Evolutionary conservation across 1,140 invertebrate species (phyloP).

Genomic region (Spodoptera frugiperda): DNA sequence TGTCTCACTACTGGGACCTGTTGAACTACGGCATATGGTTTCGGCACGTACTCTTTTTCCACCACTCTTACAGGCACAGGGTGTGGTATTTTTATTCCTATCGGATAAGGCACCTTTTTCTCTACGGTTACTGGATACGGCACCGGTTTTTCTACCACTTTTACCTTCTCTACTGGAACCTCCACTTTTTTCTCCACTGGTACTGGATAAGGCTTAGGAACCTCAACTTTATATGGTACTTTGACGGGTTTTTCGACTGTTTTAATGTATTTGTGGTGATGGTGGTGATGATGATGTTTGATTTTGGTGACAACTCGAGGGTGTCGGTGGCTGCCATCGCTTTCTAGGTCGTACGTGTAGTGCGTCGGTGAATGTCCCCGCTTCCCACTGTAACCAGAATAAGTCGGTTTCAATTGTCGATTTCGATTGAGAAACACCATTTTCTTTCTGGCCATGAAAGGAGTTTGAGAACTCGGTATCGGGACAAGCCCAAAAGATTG

Average conservation of each 20-base stretch:
- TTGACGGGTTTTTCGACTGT: constrained; percentile 86
- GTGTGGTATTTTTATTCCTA: constrained; percentile 87
- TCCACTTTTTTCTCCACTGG: constrained; percentile 89
- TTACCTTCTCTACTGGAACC: constrained; percentile 88
- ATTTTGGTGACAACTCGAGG: constrained; percentile 83
- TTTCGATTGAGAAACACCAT: constrained; percentile 72
- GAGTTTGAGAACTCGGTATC: constrained; percentile 53
- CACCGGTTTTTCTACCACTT: constrained; percentile 88
- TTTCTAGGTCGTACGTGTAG: constrained; percentile 60
- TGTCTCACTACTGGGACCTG: constrained; percentile 83
- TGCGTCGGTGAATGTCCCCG: constrained; percentile 50
- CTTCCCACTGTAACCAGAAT: constrained; percentile 63
- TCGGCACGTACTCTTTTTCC: constrained; percentile 85
- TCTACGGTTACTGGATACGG: constrained; percentile 88
- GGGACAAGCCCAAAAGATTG: constrained; percentile 76
- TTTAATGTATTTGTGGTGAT: constrained; percentile 88
- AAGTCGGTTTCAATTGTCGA: constrained; percentile 63
- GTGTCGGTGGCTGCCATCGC: constrained; percentile 61
- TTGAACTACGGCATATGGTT: constrained; percentile 87
- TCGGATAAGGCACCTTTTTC: constrained; percentile 88
- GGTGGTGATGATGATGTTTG: constrained; percentile 88
- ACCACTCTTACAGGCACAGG: constrained; percentile 84
- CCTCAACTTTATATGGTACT: constrained; percentile 81
- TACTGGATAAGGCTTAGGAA: constrained; percentile 86
- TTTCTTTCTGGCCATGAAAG: constrained; percentile 63